Percentiles rank a stretch among this genome's conserved stretches.
phyloP scores from a whole-genome alignment of 2,888 invertebrate species.

The Microctonus hyperodae region DNA sequence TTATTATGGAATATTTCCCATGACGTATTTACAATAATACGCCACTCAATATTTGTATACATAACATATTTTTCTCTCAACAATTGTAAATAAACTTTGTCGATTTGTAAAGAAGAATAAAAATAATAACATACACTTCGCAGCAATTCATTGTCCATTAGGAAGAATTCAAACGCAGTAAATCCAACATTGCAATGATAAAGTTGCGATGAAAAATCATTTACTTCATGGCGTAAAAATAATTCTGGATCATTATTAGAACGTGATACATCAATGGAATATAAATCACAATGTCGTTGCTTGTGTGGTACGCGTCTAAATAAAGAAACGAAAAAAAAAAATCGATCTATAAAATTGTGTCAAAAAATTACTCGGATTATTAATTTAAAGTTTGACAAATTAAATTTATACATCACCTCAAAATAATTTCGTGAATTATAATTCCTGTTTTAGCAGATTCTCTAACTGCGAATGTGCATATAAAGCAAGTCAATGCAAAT shows the following conservation, averaged over 20 bases:
- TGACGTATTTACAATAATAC: constrained; percentile 8
- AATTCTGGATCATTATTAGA: constrained; percentile 38
- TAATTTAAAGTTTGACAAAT: background rate
- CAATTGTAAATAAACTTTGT: constrained; percentile 24
- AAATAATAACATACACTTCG: constrained; percentile 45
- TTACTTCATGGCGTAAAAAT: constrained; percentile 45
- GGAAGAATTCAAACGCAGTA: constrained; percentile 51
- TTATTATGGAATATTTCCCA: constrained; percentile 12
- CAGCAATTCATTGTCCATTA: constrained; percentile 48
- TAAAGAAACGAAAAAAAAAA: too few relatives aligned
- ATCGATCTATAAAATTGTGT: too few relatives aligned
- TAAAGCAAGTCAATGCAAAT: constrained; percentile 46
- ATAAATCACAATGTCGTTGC: constrained; percentile 38
- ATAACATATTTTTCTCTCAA: constrained; percentile 14
- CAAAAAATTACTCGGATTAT: too few relatives aligned
- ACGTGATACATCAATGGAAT: constrained; percentile 35
- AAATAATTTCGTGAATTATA: constrained; percentile 39
- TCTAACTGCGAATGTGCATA: constrained; percentile 43
- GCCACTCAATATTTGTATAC: background rate
- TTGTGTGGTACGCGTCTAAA: constrained; percentile 35
- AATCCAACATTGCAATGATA: constrained; percentile 45
- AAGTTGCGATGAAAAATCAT: constrained; percentile 50
- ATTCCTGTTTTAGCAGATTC: constrained; percentile 47
- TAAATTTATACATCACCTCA: constrained; percentile 36
- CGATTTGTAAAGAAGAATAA: constrained; percentile 16